Evolutionary conservation across 2,797 vertebrate species (phyloP), one percentile per base, ranked within the genome.

Genomic region (Monodelphis domestica): DNA sequence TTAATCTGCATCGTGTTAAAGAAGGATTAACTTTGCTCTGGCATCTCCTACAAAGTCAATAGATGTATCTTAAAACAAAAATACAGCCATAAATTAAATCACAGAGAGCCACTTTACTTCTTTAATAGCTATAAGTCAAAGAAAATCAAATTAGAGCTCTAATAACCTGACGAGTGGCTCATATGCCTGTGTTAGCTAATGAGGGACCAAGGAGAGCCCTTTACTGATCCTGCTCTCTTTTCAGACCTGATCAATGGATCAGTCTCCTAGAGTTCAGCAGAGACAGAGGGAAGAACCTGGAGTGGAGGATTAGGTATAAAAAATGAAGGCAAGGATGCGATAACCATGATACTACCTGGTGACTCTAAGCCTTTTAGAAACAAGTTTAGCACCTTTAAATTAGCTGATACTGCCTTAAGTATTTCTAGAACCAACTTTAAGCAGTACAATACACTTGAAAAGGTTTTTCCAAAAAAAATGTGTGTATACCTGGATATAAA

Each of bases 341-440:
- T n/a, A n/a, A n/a, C n/a, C n/a, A n/a, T 91, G 21, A n/a, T n/a
- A n/a, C 95, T 92, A 91, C 89, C 56, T 97, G 56, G 38, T 91
- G 91, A 56, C 87, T 96, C 94, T 95, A 95, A 90, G 88, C 15
- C 84, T 94, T 93, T 53, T 84, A 78, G 94, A 96, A 88, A 24
- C 28, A 38, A 94, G 9, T 54, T 84, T 56, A 87, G 96, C 87
- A 89, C 26, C 33, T 95, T 92, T 84, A 10, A 93, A 90, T 91
- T 91, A 94, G 28, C 93, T 93, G 56, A 93, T 96, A 38, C 78
- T 90, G 6, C 57, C 52, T 94, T 91, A 91, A 38, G 33, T 93
- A 92, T 94, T 92, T 84, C 45, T 84, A 26, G 45, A 84, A 84
- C 6, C 70, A 50, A 15, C 78, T 84, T 91, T 63, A 91, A 94